A percentile compares a stretch with the other conserved stretches of the same genome.
phyloP scores from a whole-genome alignment of 2,888 invertebrate genomes.

The Tenodera sinensis region DNA sequence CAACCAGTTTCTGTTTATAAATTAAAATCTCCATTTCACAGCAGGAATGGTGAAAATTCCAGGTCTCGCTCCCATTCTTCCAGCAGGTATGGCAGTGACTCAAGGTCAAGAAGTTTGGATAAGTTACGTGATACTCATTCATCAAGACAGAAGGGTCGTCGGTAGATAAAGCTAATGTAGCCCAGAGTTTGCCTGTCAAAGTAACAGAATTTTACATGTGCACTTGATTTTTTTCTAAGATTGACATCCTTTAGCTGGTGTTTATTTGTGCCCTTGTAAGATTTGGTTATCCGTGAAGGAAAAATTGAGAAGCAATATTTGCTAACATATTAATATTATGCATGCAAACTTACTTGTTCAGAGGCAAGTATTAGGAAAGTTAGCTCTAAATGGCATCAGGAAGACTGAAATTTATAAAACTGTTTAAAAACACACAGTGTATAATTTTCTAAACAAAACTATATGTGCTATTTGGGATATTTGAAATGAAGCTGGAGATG shows the following conservation, averaged over 20 bases:
- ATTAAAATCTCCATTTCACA: conserved; percentile 12
- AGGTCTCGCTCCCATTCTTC: conserved; percentile 20
- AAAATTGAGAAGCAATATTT: background rate
- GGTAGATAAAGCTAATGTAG: background rate
- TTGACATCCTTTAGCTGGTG: background rate
- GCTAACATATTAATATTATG: background rate
- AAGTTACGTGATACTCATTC: background rate
- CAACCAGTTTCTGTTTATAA: background rate
- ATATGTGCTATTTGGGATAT: background rate
- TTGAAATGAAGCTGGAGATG: background rate
- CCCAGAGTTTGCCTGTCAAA: background rate
- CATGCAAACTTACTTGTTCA: background rate
- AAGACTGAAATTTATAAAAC: background rate
- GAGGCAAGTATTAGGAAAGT: background rate
- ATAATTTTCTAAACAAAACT: background rate
- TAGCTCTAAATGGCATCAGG: background rate
- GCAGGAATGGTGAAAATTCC: conserved; percentile 20
- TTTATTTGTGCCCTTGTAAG: background rate
- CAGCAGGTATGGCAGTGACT: conserved; percentile 6
- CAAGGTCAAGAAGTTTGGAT: background rate
- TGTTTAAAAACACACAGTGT: background rate
- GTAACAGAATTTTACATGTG: background rate
- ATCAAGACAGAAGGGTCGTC: conserved; percentile 5
- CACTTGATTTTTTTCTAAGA: background rate
- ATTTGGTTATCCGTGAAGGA: background rate